Conservation (phyloP, 1,140 invertebrate species). For the Bombus soroeensis region DNA sequence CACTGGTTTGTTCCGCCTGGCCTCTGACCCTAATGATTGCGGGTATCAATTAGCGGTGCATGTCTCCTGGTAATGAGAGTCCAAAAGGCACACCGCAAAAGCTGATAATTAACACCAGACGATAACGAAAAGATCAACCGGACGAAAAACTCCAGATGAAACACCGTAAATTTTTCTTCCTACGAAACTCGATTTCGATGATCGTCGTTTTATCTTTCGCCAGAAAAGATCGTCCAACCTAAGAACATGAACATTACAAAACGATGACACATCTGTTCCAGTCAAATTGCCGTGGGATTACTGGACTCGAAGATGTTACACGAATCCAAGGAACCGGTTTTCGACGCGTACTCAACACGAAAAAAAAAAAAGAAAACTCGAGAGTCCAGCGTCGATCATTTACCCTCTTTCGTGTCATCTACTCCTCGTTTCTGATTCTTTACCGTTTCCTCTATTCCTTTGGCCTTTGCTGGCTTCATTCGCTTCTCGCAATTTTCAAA, state of each 20-base stretch:
- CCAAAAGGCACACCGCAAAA: constrained; percentile 64
- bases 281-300: constrained; percentile 70
- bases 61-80: constrained; percentile 59
- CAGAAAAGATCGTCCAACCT: neutral
- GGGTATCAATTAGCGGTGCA: constrained; percentile 71
- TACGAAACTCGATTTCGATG: neutral
- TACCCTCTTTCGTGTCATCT: constrained; percentile 41
- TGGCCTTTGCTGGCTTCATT: neutral
- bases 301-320: constrained; percentile 63
- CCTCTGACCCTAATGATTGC: constrained; percentile 65
- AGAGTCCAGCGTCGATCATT: constrained; percentile 51
- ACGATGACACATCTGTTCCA: constrained; percentile 65
- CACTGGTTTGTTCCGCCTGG: constrained; percentile 25
- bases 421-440: constrained; percentile 19
- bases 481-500: neutral
- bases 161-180: neutral
- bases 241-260: constrained; percentile 39
- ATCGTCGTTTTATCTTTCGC: neutral
- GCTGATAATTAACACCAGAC: constrained; percentile 53
- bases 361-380: constrained; percentile 24
- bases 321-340: constrained; percentile 64
- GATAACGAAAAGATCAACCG: constrained; percentile 32
- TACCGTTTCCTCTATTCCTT: constrained; percentile 28
- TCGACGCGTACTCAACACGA: constrained; percentile 1
- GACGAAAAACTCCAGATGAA: neutral